A percentile compares a stretch with the other conserved stretches of the same genome.
phyloP scores from a whole-genome alignment of 2,797 vertebrate species.

The Squalus acanthias region DNA sequence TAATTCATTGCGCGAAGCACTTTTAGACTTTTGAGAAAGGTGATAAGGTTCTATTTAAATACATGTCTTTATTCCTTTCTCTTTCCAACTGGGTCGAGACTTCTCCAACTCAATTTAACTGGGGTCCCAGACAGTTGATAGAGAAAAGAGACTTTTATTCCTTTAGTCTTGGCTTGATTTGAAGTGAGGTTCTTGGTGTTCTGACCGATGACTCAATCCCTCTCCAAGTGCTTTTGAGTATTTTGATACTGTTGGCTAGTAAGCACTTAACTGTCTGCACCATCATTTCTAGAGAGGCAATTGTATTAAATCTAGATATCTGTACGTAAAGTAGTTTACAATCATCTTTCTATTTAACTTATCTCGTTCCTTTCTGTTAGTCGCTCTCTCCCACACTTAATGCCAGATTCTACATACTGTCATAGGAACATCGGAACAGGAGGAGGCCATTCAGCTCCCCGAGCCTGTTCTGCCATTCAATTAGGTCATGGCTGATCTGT shows the following conservation, averaged over 20 bases:
- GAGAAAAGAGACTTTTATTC: neutral
- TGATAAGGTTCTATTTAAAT: neutral
- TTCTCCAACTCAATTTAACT: neutral
- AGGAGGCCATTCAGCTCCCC: neutral
- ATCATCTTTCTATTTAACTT: neutral
- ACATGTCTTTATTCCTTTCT: neutral
- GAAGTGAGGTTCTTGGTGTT: neutral
- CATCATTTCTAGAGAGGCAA: neutral
- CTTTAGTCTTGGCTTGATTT: neutral
- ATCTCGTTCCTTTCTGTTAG: neutral
- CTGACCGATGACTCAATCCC: neutral
- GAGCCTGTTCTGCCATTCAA: neutral
- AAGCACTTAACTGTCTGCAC: neutral
- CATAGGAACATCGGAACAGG: neutral
- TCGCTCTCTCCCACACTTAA: neutral
- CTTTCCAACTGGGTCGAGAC: neutral
- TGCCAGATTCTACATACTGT: neutral
- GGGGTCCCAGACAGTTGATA: neutral
- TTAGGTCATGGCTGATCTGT: neutral
- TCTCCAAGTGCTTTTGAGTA: constrained; percentile 7
- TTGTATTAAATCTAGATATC: neutral
- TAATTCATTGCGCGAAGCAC: neutral
- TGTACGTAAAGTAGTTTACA: neutral
- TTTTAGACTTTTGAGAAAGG: neutral
- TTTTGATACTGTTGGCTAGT: neutral